Percentiles rank a stretch among this genome's conserved stretches.
Conservation (phyloP, 2,113 vertebrate species). For the Thomomys bottae region DNA sequence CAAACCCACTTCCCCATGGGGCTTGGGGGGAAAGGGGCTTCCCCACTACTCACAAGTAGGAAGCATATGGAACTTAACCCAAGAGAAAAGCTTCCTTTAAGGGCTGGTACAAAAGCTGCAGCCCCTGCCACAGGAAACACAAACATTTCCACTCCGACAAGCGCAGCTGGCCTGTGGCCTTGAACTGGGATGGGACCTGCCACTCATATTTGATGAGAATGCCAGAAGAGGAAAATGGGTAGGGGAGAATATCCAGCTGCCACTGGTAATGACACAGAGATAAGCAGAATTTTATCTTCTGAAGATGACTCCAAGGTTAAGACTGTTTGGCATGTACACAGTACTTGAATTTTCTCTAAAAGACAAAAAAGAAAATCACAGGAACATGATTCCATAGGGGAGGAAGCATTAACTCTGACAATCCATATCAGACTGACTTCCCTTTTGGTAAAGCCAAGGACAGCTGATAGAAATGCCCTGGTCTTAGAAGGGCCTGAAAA, state of each 20-base stretch:
- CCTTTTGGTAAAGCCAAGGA: too few relatives aligned
- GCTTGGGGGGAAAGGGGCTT: neutral
- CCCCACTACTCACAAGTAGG: neutral
- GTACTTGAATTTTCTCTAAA: neutral
- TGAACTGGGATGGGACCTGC: fast-evolving
- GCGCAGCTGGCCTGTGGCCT: neutral
- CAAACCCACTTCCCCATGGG: neutral
- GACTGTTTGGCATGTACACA: too few relatives aligned
- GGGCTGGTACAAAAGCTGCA: fast-evolving
- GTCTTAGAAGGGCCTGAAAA: neutral
- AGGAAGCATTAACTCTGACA: neutral
- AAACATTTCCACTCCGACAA: neutral
- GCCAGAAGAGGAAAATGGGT: fast-evolving
- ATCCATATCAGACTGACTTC: neutral
- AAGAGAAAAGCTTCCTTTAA: neutral
- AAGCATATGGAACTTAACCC: neutral
- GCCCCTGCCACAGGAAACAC: neutral
- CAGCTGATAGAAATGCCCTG: neutral
- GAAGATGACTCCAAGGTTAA: neutral
- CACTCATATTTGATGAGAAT: fast-evolving
- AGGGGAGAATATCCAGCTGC: fast-evolving
- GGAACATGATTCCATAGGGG: neutral
- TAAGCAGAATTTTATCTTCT: neutral
- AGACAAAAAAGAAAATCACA: neutral
- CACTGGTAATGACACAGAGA: neutral